Evolutionary conservation across 2,113 vertebrate genomes (phyloP), one percentile per base, ranked within the genome.

Genomic region (Dipodomys stephensi): DNA sequence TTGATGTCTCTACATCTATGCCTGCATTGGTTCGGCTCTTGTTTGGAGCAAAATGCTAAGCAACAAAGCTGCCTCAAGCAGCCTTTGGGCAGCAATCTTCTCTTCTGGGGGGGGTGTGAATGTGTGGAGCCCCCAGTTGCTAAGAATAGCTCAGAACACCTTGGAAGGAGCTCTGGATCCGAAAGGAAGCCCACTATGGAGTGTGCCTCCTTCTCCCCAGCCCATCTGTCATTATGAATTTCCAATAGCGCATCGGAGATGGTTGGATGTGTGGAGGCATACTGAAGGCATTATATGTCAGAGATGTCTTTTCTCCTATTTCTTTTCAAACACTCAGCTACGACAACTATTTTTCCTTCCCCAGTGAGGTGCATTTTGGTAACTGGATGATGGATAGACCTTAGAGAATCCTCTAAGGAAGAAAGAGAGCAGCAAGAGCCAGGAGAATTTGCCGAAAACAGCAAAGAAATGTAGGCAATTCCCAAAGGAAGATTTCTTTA

Each of bases 251-350:
- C 71, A 77, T 77, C 67, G 86, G 86, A 83, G 67, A 94, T 65
- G 49, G 32, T 71, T 94, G 86, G 86, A 71, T 90, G 78, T 73
- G 94, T 71, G 32, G 80, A 90, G 95, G 94, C 87, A 97, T 94
- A 78, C 18, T 92, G 93, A 96, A 95, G 46, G 83, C 78, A 97
- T 92, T 93, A 95, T 79, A 72, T 92, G 86, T 94, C 94, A 97
- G 62, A 95, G 76, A 93, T 12, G 22, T 88, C 81, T 87, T 79
- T 71, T 92, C 88, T 96, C 77, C 6, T 83, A 88, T 88, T 96
- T 83, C 84, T 87, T 91, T 80, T 88, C 93, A 92, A 95, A 84
- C 79, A 72, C 88, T 39, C n/a, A 93, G 76, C 67, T 27, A 46
- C 65, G 87, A 84, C 96, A 95, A 94, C 46, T 92, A 28, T 10